Percentiles rank a stretch among this genome's conserved stretches.
Conservation (phyloP, 2,888 invertebrate species). For the Microchrysa polita region DNA sequence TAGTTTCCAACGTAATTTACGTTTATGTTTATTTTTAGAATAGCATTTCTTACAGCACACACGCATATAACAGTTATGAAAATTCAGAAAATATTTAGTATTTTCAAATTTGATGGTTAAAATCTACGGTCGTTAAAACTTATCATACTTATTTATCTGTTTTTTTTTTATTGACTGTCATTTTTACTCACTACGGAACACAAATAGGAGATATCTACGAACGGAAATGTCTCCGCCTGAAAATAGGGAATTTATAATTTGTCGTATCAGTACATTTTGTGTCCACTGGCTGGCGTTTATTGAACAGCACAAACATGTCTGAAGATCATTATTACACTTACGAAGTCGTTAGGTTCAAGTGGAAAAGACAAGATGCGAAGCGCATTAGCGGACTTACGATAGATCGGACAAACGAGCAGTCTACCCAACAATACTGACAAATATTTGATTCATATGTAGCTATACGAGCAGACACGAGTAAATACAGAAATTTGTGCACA, state of each 20-base stretch:
- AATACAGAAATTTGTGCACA: too few relatives aligned
- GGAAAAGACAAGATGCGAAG: background rate
- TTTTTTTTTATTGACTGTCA: conserved; percentile 18
- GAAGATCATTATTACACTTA: background rate
- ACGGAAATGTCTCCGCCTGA: conserved; percentile 40
- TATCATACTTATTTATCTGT: conserved; percentile 7
- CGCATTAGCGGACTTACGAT: background rate
- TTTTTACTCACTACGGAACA: conserved; percentile 43
- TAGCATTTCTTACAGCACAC: too few relatives aligned
- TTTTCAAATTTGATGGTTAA: background rate
- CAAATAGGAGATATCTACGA: conserved; percentile 31
- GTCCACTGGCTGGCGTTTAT: background rate
- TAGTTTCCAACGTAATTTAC: too few relatives aligned
- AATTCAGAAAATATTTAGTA: background rate
- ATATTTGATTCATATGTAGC: too few relatives aligned
- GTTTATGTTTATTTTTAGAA: too few relatives aligned
- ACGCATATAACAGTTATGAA: too few relatives aligned
- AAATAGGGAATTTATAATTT: conserved; percentile 21
- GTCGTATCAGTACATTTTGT: background rate
- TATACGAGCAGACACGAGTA: too few relatives aligned
- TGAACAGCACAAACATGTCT: background rate
- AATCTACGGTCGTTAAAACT: too few relatives aligned
- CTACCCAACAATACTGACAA: too few relatives aligned
- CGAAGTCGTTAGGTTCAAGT: background rate
- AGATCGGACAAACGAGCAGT: too few relatives aligned